Evolutionary conservation across 1,140 invertebrate genomes (phyloP), one percentile per base, ranked within the genome.

Genomic region (Orchesella cincta): DNA sequence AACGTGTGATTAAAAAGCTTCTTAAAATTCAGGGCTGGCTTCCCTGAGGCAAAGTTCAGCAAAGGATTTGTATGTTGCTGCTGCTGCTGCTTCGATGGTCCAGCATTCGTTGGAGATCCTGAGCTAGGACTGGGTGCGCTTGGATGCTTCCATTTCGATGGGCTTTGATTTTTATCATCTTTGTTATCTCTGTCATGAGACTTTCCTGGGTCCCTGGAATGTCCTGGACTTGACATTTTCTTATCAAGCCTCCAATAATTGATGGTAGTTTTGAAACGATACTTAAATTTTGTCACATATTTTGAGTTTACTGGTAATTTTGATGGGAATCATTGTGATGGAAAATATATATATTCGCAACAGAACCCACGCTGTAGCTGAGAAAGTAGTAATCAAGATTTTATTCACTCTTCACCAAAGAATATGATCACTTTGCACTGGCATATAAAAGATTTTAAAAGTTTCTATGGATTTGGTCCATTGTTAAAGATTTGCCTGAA

Each of bases 151-250:
- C 62, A 67, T 67, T 67, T 67, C 12, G 26, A 31, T 16, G 62
- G 62, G n/a, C 62, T 67, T 18, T 3, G 26, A 29, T 31, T 29
- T 31, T 67, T 67, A 8, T 67, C 62, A 12, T 8, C 3, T 29
- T 67, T 67, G 26, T 29, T 33, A 31, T 67, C 12, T 33, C 33
- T 67, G 31, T 67, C 62, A n/a, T 67, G 62, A 29, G 62, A 67
- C 33, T 67, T 67, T n/a, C 62, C 62, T 12, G 62, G 62, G n/a
- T 67, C 62, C n/a, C 33, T 67, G 26, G 62, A 67, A n/a, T 67
- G 62, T 12, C 31, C 31, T 67, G 62, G 62, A 33, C 23, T 67
- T 29, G 62, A 67, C 62, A 67, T 67, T 29, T n/a, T 26, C n/a
- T 3, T 29, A 67, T 23, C 31, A 67, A 33, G 31, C 29, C 31